Base-by-base conservation (phyloP, 2,113 vertebrate species). In the Spea bombifrons region DNA sequence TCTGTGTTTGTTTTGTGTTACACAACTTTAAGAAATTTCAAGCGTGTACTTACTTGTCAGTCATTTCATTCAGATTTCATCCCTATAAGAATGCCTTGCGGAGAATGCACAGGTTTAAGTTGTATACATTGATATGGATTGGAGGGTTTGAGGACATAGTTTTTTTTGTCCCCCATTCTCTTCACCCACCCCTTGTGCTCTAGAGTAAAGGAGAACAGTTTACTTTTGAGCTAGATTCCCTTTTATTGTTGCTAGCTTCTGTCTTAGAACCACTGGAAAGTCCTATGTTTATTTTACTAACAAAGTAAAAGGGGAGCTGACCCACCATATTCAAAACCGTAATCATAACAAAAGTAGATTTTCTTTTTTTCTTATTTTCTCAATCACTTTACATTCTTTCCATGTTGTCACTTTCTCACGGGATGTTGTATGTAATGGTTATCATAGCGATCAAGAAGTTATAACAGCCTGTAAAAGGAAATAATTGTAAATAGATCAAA, bases 11-110 rank as follows among this genome's bases (percentile, higher is more conserved):
- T 85, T 88, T 88, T 86, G 88, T 16, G 83, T 89, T 88, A 84
- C 86, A 87, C 87, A 89, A 89, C 77, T 82, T 85, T 80, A 84
- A 85, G 82, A 87, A 87, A 87, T 86, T 64, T 84, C 84, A 83
- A 85, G 86, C 89, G 85, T 88, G 88, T 81, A 81, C 78, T 82
- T 46, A 86, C 89, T 85, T 83, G 89, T 88, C 88, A 84, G 85
- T 85, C 86, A 84, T 47, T 30, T 9, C 83, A 30, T 68, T 83
- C 75, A 82, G 70, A 66, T 82, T 76, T 83, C 78, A 82, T 52
- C 80, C 8, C 82, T 84, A 81, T 74, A 82, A 45, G 83, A 68
- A 85, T 87, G 83, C 74, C 83, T 82, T 53, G 83, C 82, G 78
- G 81, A 83, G 13, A 83, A 64, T 16, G 83, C 73, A 67, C 46